Base-by-base conservation (phyloP, 2,888 invertebrate species). In the Zelleria hepariella region DNA sequence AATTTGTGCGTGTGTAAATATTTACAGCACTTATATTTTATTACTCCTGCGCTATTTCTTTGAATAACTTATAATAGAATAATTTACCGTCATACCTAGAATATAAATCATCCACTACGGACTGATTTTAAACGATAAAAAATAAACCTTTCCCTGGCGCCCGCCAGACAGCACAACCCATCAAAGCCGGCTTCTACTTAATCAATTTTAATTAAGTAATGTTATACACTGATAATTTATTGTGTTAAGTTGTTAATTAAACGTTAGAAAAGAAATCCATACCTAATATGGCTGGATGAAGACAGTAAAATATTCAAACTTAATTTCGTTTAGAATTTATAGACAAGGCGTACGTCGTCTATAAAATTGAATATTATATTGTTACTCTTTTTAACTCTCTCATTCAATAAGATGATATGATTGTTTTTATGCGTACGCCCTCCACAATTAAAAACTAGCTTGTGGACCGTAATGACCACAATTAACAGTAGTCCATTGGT, bases 211-310 rank as follows among this genome's bases (percentile, higher is more conserved):
- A 52, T 57, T 51, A 57, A 24, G 47, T 57, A 57, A 49, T 53
- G 53, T 53, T 24, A 53, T 53, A 53, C 53, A 53, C 23, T 23
- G 53, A 51, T 32, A 32, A 60, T 53, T 60, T 57, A 56, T 48
- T 25, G 49, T 54, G 57, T 60, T 42, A 42, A 60, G 48, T 21
- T 27, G 60, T 42, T 57, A 57, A 60, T 60, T 60, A 57, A 42
- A 53, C 53, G 53, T 53, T 53, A 25, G 49, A 53, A 24, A 23
- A 53, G 52, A 23, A 6, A 25, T 24, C 15, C 5, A n/a, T 53
- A 53, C 24, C 32, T 15, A 3, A 15, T 2, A 42, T n/a, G n/a
- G n/a, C n/a, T n/a, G n/a, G n/a, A n/a, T n/a, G n/a, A n/a, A n/a
- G n/a, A n/a, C n/a, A n/a, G n/a, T n/a, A n/a, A n/a, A n/a, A n/a